Conservation (phyloP, 2,888 invertebrate genomes). For the Drosophila limbata region DNA sequence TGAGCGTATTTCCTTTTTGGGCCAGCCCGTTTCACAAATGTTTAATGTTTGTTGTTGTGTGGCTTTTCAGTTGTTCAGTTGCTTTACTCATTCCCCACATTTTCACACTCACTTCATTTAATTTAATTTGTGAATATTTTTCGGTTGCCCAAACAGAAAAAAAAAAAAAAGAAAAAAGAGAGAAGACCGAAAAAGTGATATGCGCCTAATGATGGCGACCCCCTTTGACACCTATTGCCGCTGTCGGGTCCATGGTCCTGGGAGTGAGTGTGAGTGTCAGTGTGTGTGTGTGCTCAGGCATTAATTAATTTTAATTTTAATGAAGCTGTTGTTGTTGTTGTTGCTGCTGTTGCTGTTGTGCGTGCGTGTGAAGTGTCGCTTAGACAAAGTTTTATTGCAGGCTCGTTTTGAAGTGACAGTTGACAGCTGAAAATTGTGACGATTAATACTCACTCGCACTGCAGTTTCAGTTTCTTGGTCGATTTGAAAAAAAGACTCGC, state of each 20-base stretch:
- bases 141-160: slow-evolving; percentile 32
- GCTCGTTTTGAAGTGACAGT: slow-evolving; percentile 61
- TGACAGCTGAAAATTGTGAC: slow-evolving; percentile 70
- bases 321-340: slow-evolving; percentile 79
- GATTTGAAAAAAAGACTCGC: slow-evolving; percentile 42
- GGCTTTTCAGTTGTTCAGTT: slow-evolving; percentile 54
- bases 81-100: slow-evolving; percentile 49
- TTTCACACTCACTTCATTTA: slow-evolving; percentile 80
- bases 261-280: slow-evolving; percentile 31
- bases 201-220: slow-evolving; percentile 66
- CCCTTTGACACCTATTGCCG: slow-evolving; percentile 53
- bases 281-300: slow-evolving; percentile 77
- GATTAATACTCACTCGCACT: slow-evolving; percentile 56
- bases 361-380: slow-evolving; percentile 74
- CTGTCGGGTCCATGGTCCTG: slow-evolving; percentile 42
- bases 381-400: slow-evolving; percentile 56
- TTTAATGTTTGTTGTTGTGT: slow-evolving; percentile 56
- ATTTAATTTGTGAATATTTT: slow-evolving; percentile 80
- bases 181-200: slow-evolving; percentile 58
- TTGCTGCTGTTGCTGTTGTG: slow-evolving; percentile 70
- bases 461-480: slow-evolving; percentile 28
- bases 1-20: slow-evolving; percentile 80
- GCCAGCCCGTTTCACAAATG: slow-evolving; percentile 48
- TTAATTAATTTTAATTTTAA: slow-evolving; percentile 83
- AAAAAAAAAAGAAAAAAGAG: slow-evolving; percentile 3